Percentiles rank a stretch among this genome's conserved stretches.
phyloP scores from a whole-genome alignment of 2,113 vertebrate species.

The Phycodurus eques region DNA sequence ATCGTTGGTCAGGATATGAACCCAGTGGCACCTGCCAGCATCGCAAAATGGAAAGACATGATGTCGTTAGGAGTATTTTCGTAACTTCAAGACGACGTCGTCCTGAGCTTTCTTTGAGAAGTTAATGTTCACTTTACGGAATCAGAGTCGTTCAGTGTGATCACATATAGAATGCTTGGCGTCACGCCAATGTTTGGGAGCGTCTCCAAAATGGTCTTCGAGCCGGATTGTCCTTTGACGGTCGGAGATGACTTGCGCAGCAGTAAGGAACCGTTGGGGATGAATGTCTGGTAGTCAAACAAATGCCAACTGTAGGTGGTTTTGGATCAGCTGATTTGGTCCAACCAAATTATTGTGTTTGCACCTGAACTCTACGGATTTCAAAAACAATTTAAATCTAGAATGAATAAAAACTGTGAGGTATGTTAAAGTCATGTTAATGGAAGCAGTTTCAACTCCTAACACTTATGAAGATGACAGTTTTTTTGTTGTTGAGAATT shows the following conservation, averaged over 20 bases:
- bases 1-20: conserved; percentile 40
- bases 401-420: too few species aligned
- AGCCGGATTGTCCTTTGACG: conserved; percentile 49
- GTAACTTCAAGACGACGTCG: neutral
- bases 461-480: too few species aligned
- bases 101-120: too few species aligned
- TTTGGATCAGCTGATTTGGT: too few species aligned
- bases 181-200: conserved; percentile 36
- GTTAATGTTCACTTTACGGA: conserved; percentile 15
- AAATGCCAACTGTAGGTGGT: too few species aligned
- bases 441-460: too few species aligned
- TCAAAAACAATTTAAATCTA: too few species aligned
- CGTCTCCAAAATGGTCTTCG: conserved; percentile 36
- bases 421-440: too few species aligned
- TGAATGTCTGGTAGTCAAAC: conserved; percentile 43
- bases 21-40: conserved; percentile 47
- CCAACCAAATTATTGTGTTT: too few species aligned
- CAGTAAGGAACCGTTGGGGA: conserved; percentile 37
- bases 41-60: neutral
- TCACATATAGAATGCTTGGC: neutral
- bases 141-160: conserved; percentile 12
- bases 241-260: conserved; percentile 48
- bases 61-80: neutral
- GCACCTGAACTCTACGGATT: too few species aligned
- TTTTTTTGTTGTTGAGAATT: too few species aligned